A percentile compares a stretch with the other conserved stretches of the same genome.
Evolutionary conservation across 2,888 invertebrate genomes (phyloP).

Genomic region (Drosophila mimica): DNA sequence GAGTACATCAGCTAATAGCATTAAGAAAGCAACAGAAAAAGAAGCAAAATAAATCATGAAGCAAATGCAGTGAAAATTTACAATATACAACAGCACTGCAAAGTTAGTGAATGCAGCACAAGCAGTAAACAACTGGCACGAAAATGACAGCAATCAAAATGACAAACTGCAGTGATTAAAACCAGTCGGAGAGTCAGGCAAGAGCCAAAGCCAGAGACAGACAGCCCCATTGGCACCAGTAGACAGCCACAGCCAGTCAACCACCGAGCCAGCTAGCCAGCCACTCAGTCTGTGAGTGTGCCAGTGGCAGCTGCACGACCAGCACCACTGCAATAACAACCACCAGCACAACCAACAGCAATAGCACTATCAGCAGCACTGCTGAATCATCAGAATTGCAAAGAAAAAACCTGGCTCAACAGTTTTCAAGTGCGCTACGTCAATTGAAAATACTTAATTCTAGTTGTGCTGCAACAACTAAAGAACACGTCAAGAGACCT

Average conservation of each 20-base stretch:
- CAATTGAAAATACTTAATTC: conserved; percentile 66
- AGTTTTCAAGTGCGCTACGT: conserved; percentile 55
- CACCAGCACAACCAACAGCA: conserved; percentile 25
- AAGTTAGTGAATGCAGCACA: conserved; percentile 50
- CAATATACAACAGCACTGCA: conserved; percentile 45
- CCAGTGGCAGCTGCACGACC: conserved; percentile 33
- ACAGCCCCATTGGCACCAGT: conserved; percentile 34
- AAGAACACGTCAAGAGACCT: conserved; percentile 63
- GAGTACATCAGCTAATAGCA: conserved; percentile 69
- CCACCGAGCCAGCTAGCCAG: conserved; percentile 3
- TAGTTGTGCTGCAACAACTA: conserved; percentile 30
- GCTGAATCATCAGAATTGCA: conserved; percentile 37
- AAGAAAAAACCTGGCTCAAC: conserved; percentile 38
- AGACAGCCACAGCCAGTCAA: not conserved
- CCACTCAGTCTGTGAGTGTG: conserved; percentile 49
- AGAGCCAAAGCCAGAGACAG: conserved; percentile 45
- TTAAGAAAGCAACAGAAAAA: conserved; percentile 42
- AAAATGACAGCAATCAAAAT: conserved; percentile 76
- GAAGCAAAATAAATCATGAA: conserved; percentile 21
- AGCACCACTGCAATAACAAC: conserved; percentile 12
- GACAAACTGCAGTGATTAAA: conserved; percentile 77
- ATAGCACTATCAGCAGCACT: conserved; percentile 12
- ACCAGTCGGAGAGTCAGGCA: conserved; percentile 60
- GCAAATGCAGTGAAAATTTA: conserved; percentile 57
- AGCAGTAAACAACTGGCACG: conserved; percentile 59